Base-by-base conservation (phyloP, 30 jellyfish, hydroid and myxozoan species). In the Aurelia aurita complex sp. Pacific region DNA sequence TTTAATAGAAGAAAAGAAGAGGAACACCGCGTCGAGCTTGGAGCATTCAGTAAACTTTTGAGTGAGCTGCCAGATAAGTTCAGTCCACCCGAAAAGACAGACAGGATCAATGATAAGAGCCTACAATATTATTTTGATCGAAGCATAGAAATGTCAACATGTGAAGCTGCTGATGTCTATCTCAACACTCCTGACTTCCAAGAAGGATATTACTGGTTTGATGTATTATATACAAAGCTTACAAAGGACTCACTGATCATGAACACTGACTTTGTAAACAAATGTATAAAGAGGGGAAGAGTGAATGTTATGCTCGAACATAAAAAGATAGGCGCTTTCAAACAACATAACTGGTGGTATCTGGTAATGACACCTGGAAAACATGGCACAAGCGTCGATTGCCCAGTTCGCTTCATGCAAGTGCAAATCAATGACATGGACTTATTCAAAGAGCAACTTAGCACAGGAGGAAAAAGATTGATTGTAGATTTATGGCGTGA, bases 181-280 rank as follows among this genome's bases (percentile, higher is more conserved):
- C 87, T 77, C 14, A 57, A 77, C 42, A 76, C 87, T 15, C 87
- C 87, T 17, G 87, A 61, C n/a, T 77, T 77, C 52, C 77, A 77
- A 46, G 64, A 76, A 17, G 87, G 87, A 15, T 11, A 76, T 14
- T 77, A 55, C 66, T 7, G 46, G 23, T 55, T 77, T 42, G 55
- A 76, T 2, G 11, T 77, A 57, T 16, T 19, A 11, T 38, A 59
- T 9, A 33, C 77, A 77, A 77, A 77, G 77, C 62, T 55, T 29
- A 55, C 63, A 5, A 59, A 32, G 2, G 87, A 77, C 64, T 2
- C 40, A 1, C 32, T 77, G 77, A 77, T 77, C 64, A 32, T 77
- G 77, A 77, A 23, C 9, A 16, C 62, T 33, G 77, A 77, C 4
- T 77, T 77, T 46, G 77, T 77, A 14, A 59, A 6, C 65, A 77